Evolutionary conservation across 2,888 invertebrate species (phyloP), one percentile per base, ranked within the genome.

Genomic region (Lepidochitona cinerea): DNA sequence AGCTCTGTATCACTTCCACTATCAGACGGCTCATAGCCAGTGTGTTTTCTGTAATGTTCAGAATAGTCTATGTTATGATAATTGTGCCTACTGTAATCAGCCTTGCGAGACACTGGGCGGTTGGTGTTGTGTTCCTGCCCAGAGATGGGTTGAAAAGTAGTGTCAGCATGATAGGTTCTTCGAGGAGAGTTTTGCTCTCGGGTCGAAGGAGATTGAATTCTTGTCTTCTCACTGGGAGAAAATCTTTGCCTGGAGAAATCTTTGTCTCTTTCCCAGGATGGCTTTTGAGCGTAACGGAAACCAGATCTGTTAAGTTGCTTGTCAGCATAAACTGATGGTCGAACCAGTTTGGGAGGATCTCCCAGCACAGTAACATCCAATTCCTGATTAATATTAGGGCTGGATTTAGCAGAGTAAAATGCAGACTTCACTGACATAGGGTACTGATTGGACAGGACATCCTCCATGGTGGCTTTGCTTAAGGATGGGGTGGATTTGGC

Each of bases 401-500:
- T 79, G 41, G 81, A 79, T 68, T 75, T 76, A 7, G 72, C 65
- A 0, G 69, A 49, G 36, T 71, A 66, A n/a, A 70, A 66, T 41
- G 75, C 54, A 35, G 78, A 77, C 23, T 73, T 64, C 26, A 72
- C 71, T 49, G 78, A 71, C 68, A 32, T 72, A 71, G 75, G 78
- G 32, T 78, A 71, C 26, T 76, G 36, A n/a, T 73, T 71, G 23
- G 76, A 71, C 9, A 37, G 52, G 5, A 68, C 68, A 9, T 59
- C 35, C 14, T 36, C 64, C 53, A 64, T 59, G 1, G 64, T 37
- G 0, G 80, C 74, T 59, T 81, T 76, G 54, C 77, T 78, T 23
- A 87, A 73, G 73, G 79, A 81, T 29, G 86, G 84, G 6, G 86
- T 80, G 7, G 85, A 85, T 75, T 82, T 84, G 14, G 85, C 80